These are phyloP conservation scores for Phoronis australis DNA, from an alignment of 2,888 invertebrate species.

Conservation along the genomic window DNA sequence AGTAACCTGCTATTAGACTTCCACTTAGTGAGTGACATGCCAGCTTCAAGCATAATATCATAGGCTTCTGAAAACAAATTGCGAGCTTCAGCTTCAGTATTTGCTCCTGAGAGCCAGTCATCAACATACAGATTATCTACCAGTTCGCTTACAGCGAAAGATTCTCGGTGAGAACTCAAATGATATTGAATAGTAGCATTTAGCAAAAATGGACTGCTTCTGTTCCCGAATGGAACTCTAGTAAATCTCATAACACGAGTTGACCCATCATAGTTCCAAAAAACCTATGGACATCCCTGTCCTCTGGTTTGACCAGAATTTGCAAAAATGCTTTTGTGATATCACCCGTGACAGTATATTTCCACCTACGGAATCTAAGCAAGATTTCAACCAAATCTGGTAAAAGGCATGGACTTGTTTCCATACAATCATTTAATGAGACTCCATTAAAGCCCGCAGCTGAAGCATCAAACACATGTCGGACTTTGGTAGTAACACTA, in stretches of 20 bases:
- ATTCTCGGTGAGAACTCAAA: neutral
- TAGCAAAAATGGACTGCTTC: conserved; percentile 2
- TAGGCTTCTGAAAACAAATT: conserved; percentile 5
- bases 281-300: conserved; percentile 13
- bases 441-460: conserved; percentile 4
- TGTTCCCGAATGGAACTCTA: conserved; percentile 6
- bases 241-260: conserved; percentile 3
- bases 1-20: conserved; percentile 11
- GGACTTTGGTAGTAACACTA: conserved; percentile 19
- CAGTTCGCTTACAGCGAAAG: neutral
- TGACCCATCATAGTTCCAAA: conserved; percentile 3
- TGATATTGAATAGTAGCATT: conserved; percentile 1
- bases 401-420: conserved; percentile 14
- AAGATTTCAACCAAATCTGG: conserved; percentile 10
- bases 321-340: conserved; percentile 12
- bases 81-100: neutral
- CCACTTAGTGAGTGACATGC: conserved; percentile 21
- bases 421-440: conserved; percentile 17
- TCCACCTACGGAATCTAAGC: conserved; percentile 12
- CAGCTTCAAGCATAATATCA: conserved; percentile 10
- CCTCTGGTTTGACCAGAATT: conserved; percentile 8
- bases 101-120: neutral
- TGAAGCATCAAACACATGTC: conserved; percentile 24
- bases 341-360: conserved; percentile 15
- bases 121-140: neutral